Evolutionary conservation across 1,140 invertebrate genomes (phyloP), one percentile per base, ranked within the genome.

Genomic region (Rhynchophorus ferrugineus): DNA sequence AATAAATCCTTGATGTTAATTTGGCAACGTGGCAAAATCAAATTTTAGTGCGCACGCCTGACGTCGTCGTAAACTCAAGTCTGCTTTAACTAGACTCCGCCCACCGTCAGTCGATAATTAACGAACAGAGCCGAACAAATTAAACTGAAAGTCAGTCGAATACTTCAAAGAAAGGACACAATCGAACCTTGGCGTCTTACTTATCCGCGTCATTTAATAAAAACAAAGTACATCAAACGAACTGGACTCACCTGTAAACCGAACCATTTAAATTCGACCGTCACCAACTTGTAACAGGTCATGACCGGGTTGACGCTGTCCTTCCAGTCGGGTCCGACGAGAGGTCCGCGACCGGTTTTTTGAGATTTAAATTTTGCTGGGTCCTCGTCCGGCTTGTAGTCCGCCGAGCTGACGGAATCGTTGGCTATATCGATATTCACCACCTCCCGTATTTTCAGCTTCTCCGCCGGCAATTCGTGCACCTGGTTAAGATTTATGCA

Each of bases 221-320:
- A n/a, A n/a, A n/a, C n/a, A n/a, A n/a, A n/a, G n/a, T n/a, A n/a
- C n/a, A n/a, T n/a, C n/a, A n/a, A n/a, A n/a, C n/a, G n/a, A n/a
- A n/a, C n/a, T n/a, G n/a, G n/a, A n/a, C n/a, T 48, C 54, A 76
- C 74, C 77, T 98, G 95, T 17, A 99, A 74, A 24, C 95, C 96
- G 69, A 96, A 98, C 96, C 96, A 99, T 77, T 98, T 98, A 75
- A 99, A 99, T 73, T 98, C 90, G 53, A 90, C 88, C 41, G 91
- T 94, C 44, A 99, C 95, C 52, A 99, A 75, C 75, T 99, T 99
- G 72, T 99, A 99, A 70, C 91, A 95, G 16, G 93, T 97, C 95
- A 99, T 99, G 20, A 96, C 88, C 13, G 95, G 95, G 39, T 85
- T 73, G 5, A 84, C 79, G 24, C 78, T 78, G 44, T 84, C 79